Percentiles rank a stretch among this genome's conserved stretches.
These are phyloP conservation scores for Eremophila alpestris DNA, from an alignment of 2,797 vertebrate species.

Conservation along the genomic window DNA sequence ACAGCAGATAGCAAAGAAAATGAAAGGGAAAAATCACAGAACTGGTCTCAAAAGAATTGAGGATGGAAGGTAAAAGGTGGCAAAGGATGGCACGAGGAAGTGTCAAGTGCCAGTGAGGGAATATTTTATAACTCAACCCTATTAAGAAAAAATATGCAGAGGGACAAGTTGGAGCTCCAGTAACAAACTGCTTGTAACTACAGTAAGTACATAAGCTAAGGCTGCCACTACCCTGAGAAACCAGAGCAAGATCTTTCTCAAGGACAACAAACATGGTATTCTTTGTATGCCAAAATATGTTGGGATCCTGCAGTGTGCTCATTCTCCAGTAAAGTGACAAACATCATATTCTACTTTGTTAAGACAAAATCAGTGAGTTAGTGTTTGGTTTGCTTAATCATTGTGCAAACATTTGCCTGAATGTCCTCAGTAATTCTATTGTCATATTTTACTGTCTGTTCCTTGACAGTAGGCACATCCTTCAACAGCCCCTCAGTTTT, in stretches of 20 bases:
- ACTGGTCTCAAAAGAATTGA: background rate
- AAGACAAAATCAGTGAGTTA: background rate
- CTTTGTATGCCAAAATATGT: background rate
- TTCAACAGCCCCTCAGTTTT: background rate
- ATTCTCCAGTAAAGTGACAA: background rate
- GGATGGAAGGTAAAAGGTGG: background rate
- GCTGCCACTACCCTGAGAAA: background rate
- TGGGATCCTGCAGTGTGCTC: background rate
- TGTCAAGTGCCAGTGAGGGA: background rate
- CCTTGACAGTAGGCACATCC: background rate
- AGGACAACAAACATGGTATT: background rate
- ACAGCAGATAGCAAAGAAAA: background rate
- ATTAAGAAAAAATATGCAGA: background rate
- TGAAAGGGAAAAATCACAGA: background rate
- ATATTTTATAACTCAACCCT: background rate
- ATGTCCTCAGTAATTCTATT: background rate
- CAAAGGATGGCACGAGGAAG: background rate
- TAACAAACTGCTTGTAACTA: background rate
- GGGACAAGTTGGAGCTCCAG: background rate
- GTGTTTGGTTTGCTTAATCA: background rate
- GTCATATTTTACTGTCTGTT: background rate
- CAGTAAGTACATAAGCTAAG: background rate
- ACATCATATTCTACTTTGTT: background rate
- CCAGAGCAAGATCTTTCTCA: fast-evolving
- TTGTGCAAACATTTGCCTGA: background rate